Evolutionary conservation across 2,113 vertebrate species (phyloP), one percentile per base, ranked within the genome.

Genomic region (Spheniscus mendiculus): DNA sequence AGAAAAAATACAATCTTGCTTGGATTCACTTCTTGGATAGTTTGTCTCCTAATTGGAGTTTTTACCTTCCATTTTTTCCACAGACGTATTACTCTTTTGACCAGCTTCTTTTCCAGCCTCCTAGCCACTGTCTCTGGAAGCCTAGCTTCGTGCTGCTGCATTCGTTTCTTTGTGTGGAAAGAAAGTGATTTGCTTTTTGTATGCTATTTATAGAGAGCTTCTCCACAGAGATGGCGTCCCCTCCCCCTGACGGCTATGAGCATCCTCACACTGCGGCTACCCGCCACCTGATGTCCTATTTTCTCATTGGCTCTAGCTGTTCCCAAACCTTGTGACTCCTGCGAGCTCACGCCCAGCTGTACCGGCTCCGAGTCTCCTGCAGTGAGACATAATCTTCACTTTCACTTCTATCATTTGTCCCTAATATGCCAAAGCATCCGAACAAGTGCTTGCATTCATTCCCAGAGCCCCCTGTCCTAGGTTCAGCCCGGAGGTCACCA

Each of bases 241-340:
- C 55, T 92, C 93, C 97, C 87, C 77, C 42, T 1, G 1, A 30
- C 3, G 26, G 61, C 79, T 96, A 71, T 40, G 82, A 97, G 91
- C 90, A 88, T 95, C 97, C 82, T 94, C 5, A 0, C 42, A 20
- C 93, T 85, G 87, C 11, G 7, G 94, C 88, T 92, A 83, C 90
- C 70, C 32, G 2, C 94, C 96, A 94, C 96, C 96, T 93, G 93
- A 97, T 97, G 96, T 93, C 96, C 97, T 97, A 96, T 95, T 97
- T 98, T 95, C 94, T 95, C 86, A 97, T 98, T 98, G 97, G 97
- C 87, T 96, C 44, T 62, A 56, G 83, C 87, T 97, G 83, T 89
- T 96, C 94, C 94, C 91, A 95, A 97, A 97, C 81, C 96, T 88
- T 91, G 93, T 94, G 94, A 93, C 83, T 94, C 76, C 78, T 29